Conservation (phyloP, 2,888 invertebrate species). For the Yponomeuta cagnagella region DNA sequence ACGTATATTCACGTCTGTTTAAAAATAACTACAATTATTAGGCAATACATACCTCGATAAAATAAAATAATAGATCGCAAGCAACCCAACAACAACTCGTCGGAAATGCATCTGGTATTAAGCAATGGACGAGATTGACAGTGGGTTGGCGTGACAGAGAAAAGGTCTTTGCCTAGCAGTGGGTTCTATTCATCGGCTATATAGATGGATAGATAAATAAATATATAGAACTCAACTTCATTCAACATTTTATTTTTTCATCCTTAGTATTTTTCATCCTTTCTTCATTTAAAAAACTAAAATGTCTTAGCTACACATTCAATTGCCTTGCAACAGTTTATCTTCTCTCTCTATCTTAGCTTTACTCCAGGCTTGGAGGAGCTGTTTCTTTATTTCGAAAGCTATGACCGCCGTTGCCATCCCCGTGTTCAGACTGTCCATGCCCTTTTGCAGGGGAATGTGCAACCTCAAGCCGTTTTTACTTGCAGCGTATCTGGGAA, state of each 20-base stretch:
- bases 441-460: constrained; percentile 84
- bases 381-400: constrained; percentile 88
- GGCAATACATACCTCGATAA: too few relatives aligned
- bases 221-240: too few relatives aligned
- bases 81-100: too few relatives aligned
- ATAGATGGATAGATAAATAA: too few relatives aligned
- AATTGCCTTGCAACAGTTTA: constrained; percentile 1
- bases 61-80: too few relatives aligned
- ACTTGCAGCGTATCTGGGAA: constrained; percentile 71
- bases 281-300: background rate
- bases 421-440: constrained; percentile 91
- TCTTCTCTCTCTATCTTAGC: constrained; percentile 33
- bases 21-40: too few relatives aligned
- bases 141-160: too few relatives aligned
- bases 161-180: too few relatives aligned
- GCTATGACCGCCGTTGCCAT: constrained; percentile 88
- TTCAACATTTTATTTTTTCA: background rate
- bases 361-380: constrained; percentile 50
- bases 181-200: too few relatives aligned
- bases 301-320: background rate
- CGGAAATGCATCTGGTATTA: too few relatives aligned
- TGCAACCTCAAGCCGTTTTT: constrained; percentile 80
- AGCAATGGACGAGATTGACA: too few relatives aligned
- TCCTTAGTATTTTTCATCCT: background rate
- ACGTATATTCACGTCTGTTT: too few relatives aligned